Evolutionary conservation across 2,113 vertebrate genomes (phyloP), one percentile per base, ranked within the genome.

Genomic region (Eulacestoma nigropectus): DNA sequence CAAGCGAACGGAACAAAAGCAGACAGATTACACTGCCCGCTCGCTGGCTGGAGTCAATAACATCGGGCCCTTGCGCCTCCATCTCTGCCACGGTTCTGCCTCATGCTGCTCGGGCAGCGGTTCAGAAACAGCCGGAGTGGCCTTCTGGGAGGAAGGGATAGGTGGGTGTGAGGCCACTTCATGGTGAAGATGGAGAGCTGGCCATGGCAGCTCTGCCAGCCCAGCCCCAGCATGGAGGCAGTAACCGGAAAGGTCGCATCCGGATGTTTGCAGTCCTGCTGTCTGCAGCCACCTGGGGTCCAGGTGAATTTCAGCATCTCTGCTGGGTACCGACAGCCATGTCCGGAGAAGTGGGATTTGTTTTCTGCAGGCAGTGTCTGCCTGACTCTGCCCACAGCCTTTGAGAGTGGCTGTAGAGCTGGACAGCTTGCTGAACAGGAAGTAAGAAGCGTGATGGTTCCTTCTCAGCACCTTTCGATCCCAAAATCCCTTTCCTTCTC

Each of bases 1-100:
- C 97, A 97, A 97, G 95, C 86, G 72, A 97, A 97, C 97, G 95
- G 98, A 98, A 98, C 98, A 98, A 97, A 98, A 93, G 96, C 96
- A 97, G 97, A 98, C 97, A 96, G 97, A 98, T 98, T 98, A 98
- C 97, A 97, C 87, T 90, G 97, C 93, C 97, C 55, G 81, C 97
- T 98, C 89, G 52, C 98, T 97, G 93, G 95, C 95, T 94, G 91
- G 97, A 98, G 97, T 98, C 96, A 95, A 93, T 98, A 98, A 97
- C 97, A 95, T 83, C 7, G 59, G 97, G 94, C 95, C 59, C 15
- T 93, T 96, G 93, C 65, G 87, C 95, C 93, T 93, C 94, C 92
- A 75, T 90, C 89, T 92, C 88, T 80, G 93, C 96, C 91, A 77
- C 46, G 41, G 69, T 76, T 94, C 89, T 89, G 82, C 90, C 92